Conservation (phyloP, 2,888 invertebrate species). For the Lasius platythorax region DNA sequence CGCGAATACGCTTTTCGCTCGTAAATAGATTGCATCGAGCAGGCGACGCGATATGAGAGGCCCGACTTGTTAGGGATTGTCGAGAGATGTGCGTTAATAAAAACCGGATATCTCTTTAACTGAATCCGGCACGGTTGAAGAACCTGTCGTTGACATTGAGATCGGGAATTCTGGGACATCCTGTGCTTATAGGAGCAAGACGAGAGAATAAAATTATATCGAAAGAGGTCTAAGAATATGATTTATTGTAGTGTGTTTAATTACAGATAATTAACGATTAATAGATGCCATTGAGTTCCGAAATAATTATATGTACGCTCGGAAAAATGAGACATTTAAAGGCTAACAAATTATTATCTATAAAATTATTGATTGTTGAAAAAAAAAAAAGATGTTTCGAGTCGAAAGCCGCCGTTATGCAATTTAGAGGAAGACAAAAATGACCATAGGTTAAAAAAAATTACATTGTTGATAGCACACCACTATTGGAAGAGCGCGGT, state of each 20-base stretch:
- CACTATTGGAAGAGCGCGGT: background rate
- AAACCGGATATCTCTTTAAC: background rate
- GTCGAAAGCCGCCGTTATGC: background rate
- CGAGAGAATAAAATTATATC: background rate
- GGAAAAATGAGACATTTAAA: background rate
- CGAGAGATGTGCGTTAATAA: slow-evolving; percentile 1
- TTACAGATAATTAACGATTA: background rate
- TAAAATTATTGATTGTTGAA: background rate
- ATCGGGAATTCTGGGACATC: background rate
- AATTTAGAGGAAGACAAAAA: background rate
- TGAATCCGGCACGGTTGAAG: background rate
- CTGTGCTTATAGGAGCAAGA: background rate
- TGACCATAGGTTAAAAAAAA: background rate
- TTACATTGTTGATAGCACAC: background rate
- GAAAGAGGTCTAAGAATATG: background rate
- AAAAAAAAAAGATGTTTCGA: background rate
- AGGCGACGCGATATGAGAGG: slow-evolving; percentile 46
- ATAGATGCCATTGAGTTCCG: background rate
- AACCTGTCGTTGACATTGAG: slow-evolving; percentile 14
- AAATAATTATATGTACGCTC: background rate
- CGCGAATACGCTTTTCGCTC: slow-evolving; percentile 68
- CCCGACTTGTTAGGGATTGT: background rate
- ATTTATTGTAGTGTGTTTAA: background rate
- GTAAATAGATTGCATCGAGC: slow-evolving; percentile 71
- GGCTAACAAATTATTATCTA: background rate